phyloP scores from a whole-genome alignment of 2,797 vertebrate species.

The Astyanax mexicanus region DNA sequence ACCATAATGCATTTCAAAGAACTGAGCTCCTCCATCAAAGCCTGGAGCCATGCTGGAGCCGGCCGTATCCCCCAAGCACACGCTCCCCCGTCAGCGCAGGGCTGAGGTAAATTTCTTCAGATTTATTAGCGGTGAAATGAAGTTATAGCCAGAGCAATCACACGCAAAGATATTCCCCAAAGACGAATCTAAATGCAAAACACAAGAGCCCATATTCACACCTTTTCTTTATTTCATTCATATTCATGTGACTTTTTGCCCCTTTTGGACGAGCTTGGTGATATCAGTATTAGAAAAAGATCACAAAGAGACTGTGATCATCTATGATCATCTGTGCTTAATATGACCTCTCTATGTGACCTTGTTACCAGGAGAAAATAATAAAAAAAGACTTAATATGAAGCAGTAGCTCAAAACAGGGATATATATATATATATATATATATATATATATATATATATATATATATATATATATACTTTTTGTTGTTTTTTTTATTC shows the following conservation, averaged over 20 bases:
- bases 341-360: no score
- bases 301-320: not conserved
- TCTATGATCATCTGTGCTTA: not conserved
- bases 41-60: constrained; percentile 42
- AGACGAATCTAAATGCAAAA: not conserved
- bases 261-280: not conserved
- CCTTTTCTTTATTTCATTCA: not conserved
- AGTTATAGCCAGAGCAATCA: not conserved
- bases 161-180: not conserved
- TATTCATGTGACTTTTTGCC: constrained; percentile 5
- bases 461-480: no score
- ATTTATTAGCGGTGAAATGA: not conserved
- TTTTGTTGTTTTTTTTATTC: no score
- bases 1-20: constrained; percentile 50
- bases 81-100: constrained; percentile 32
- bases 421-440: no score
- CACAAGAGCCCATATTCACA: not conserved
- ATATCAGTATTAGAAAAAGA: not conserved
- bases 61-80: constrained; percentile 39
- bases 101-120: constrained; percentile 30
- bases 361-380: no score
- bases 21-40: constrained; percentile 21
- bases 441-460: no score
- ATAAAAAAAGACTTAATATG: no score
- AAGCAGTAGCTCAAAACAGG: no score